These are phyloP conservation scores for Hippasteria phrygiana DNA, from an alignment of 53 echinoderm and acorn worm genomes.

Conservation along the genomic window DNA sequence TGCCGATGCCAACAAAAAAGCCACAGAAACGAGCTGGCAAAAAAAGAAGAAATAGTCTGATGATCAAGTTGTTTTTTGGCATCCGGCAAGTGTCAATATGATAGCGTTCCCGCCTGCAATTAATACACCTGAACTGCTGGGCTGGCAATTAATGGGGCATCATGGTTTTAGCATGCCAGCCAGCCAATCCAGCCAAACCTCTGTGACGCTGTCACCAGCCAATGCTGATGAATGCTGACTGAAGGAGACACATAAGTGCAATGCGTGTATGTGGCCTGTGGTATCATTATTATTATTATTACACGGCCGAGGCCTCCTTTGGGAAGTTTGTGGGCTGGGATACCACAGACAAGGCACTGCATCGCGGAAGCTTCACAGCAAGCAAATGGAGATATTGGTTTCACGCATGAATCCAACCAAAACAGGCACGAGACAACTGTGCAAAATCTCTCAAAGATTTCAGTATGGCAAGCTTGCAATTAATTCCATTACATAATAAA, in stretches of 20 bases:
- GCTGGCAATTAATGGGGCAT: slow-evolving; percentile 48
- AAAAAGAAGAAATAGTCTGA: too few species aligned
- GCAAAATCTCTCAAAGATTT: too few species aligned
- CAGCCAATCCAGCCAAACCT: neutral
- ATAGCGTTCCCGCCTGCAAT: neutral
- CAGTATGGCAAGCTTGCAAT: too few species aligned
- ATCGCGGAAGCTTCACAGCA: too few species aligned
- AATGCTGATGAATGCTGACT: slow-evolving; percentile 8
- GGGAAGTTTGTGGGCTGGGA: neutral
- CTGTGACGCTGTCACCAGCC: neutral
- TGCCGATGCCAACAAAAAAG: neutral
- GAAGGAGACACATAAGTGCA: neutral
- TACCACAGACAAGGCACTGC: neutral
- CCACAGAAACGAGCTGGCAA: neutral
- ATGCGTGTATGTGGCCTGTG: neutral
- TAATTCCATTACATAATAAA: too few species aligned
- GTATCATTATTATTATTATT: neutral
- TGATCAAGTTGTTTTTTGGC: too few species aligned
- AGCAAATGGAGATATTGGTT: too few species aligned
- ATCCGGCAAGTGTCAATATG: neutral
- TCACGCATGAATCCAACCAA: too few species aligned
- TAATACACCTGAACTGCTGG: neutral
- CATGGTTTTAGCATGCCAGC: slow-evolving; percentile 8
- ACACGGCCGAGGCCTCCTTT: neutral
- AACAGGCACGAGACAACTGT: too few species aligned